These are phyloP conservation scores for Drosophila algonquin DNA, from an alignment of 2,888 invertebrate genomes.

Conservation along the genomic window DNA sequence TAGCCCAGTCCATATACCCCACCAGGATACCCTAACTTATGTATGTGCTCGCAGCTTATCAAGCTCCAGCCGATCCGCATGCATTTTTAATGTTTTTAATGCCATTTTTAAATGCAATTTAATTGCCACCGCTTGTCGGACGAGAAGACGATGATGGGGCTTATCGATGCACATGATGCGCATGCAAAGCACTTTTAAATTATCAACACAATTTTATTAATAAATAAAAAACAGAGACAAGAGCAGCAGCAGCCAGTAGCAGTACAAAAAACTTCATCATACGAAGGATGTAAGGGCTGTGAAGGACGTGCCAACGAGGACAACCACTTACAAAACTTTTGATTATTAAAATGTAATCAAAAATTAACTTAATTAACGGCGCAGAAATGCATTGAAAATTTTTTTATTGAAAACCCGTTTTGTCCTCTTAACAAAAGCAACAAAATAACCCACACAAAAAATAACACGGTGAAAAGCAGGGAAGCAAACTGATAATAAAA, in stretches of 20 bases:
- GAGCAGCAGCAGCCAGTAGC: slow-evolving; percentile 2
- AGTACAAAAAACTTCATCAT: slow-evolving; percentile 10
- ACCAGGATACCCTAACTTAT: slow-evolving; percentile 1
- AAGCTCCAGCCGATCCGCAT: slow-evolving; percentile 31
- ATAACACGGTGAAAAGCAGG: slow-evolving; percentile 15
- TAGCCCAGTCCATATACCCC: slow-evolving; percentile 12
- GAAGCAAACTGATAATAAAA: slow-evolving; percentile 62
- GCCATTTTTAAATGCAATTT: slow-evolving; percentile 65
- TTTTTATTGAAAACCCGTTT: slow-evolving; percentile 48
- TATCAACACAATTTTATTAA: slow-evolving; percentile 66
- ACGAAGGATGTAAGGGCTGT: slow-evolving; percentile 7
- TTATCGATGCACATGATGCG: slow-evolving; percentile 73
- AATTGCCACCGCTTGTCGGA: slow-evolving; percentile 54
- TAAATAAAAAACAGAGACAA: slow-evolving; percentile 37
- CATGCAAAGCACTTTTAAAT: slow-evolving; percentile 73
- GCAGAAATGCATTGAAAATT: slow-evolving; percentile 48
- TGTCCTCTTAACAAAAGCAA: slow-evolving; percentile 27
- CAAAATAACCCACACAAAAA: slow-evolving; percentile 8
- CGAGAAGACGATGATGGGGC: slow-evolving; percentile 48
- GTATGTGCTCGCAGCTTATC: slow-evolving; percentile 6
- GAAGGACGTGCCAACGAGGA: slow-evolving; percentile 52
- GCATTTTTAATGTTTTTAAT: slow-evolving; percentile 50
- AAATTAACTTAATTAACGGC: slow-evolving; percentile 75
- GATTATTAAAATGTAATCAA: slow-evolving; percentile 78
- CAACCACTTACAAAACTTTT: slow-evolving; percentile 52